Evolutionary conservation across 1,140 invertebrate genomes (phyloP).

Genomic region (Delia radicum): DNA sequence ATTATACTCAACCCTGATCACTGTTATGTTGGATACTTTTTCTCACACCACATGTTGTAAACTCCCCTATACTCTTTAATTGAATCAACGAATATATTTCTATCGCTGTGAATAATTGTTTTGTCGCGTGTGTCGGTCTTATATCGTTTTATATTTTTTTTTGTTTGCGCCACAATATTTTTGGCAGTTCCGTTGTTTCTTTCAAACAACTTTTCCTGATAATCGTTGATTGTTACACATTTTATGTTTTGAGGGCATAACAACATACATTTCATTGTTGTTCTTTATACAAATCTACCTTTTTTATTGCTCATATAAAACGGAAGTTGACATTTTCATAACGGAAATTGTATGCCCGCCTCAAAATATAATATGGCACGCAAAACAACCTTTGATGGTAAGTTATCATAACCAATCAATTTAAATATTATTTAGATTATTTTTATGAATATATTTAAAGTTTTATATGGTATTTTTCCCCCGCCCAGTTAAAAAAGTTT

Average conservation of each 20-base stretch:
- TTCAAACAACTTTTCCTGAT: neutral
- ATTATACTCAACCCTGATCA: too few species aligned
- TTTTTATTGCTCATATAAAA: neutral
- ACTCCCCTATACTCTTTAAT: too few species aligned
- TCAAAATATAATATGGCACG: conserved; percentile 16
- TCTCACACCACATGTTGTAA: too few species aligned
- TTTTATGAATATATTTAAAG: neutral
- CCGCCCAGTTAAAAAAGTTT: too few species aligned
- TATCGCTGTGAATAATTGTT: conserved; percentile 9
- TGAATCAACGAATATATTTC: too few species aligned
- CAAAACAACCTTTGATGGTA: conserved; percentile 15
- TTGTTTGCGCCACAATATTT: neutral
- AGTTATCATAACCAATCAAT: neutral
- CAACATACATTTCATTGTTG: too few species aligned
- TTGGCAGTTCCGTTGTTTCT: neutral
- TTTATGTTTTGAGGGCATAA: too few species aligned
- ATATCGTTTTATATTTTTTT: neutral
- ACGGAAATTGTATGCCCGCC: neutral
- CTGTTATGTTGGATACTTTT: too few species aligned
- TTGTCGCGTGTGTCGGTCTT: neutral
- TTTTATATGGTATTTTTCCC: neutral
- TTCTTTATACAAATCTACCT: too few species aligned
- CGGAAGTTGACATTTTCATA: conserved; percentile 2
- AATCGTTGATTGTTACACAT: neutral
- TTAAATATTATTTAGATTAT: neutral